Base-by-base conservation (phyloP, 2,113 vertebrate species). In the Catharus fuscescens region DNA sequence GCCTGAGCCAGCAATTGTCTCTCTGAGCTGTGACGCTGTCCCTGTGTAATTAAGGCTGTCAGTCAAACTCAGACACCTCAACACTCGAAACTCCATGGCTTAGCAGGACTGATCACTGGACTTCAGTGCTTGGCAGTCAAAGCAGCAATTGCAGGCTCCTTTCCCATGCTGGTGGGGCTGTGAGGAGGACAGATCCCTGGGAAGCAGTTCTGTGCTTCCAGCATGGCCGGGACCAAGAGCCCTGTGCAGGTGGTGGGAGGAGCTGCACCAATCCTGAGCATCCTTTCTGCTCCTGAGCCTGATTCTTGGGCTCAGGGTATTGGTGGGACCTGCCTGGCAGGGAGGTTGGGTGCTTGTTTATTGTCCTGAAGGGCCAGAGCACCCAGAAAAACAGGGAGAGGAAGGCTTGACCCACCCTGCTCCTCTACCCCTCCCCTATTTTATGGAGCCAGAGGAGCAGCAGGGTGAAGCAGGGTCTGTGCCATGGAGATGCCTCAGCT, bases 21-120 rank as follows among this genome's bases (percentile, higher is more conserved):
- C 74, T 69, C 18, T 56, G 80, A 96, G 91, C 78, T 79, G 64
- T n/a, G 44, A 38, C 0, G 4, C 77, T 82, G 71, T 62, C 86
- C 62, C 80, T 62, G 4, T 80, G 53, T 96, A 96, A 96, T 92
- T 96, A 96, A 88, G 74, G 65, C 83, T 97, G 96, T 90, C 96
- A 96, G 69, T 95, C 93, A 96, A 80, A 88, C 48, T 48, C 78
- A 36, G 84, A 34, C 40, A 61, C 90, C 69, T 86, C 64, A 94
- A 92, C 61, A 64, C 74, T 28, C 20, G 32, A 45, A 70, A 81
- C 69, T 90, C 56, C 26, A 5, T 5, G 21, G 93, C 80, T 96
- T 83, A 67, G 4, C 14, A 83, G 81, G 54, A 79, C 14, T 77
- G 79, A 89, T 72, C 81, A 71, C 61, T 67, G 84, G 29, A 73